Evolutionary conservation across 1,140 invertebrate species (phyloP).

Genomic region (Holcopasites calliopsidis): DNA sequence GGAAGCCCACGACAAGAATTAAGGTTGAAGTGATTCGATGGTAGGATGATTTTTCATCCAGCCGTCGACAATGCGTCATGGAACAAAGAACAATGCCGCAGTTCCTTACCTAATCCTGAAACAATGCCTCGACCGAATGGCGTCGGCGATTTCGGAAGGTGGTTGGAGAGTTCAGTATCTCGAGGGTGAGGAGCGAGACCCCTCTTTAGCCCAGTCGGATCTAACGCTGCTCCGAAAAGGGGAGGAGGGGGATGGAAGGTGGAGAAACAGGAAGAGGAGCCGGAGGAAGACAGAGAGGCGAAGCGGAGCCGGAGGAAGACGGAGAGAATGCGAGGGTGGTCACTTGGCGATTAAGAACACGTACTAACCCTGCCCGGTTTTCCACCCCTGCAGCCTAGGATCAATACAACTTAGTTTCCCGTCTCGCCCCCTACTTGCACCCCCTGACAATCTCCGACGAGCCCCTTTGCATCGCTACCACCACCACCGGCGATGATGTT

Average conservation of each 20-base stretch:
- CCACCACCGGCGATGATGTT: constrained; percentile 69
- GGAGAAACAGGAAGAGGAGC: constrained; percentile 52
- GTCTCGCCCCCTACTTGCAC: constrained; percentile 70
- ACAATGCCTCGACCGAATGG: constrained; percentile 74
- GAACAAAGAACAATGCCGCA: constrained; percentile 49
- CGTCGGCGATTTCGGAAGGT: constrained; percentile 60
- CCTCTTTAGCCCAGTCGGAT: constrained; percentile 69
- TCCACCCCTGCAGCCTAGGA: constrained; percentile 78
- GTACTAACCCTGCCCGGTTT: constrained; percentile 79
- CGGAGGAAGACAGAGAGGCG: constrained; percentile 38
- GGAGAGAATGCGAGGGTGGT: constrained; percentile 75
- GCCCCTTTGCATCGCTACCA: constrained; percentile 45
- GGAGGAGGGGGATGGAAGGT: constrained; percentile 59
- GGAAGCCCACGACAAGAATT: no score
- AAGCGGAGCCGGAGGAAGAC: constrained; percentile 36
- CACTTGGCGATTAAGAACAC: constrained; percentile 81
- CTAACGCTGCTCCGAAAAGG: constrained; percentile 50
- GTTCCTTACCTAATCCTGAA: constrained; percentile 74
- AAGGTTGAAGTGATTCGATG: not conserved
- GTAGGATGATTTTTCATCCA: constrained; percentile 37
- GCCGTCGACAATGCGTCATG: constrained; percentile 28
- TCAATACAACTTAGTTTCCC: constrained; percentile 81
- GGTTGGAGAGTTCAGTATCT: constrained; percentile 45
- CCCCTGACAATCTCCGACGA: constrained; percentile 56
- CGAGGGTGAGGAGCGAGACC: constrained; percentile 69